Percentiles rank a stretch among this genome's conserved stretches.
Evolutionary conservation across 2,797 vertebrate species (phyloP).

Genomic region (Tolypeutes matacus): DNA sequence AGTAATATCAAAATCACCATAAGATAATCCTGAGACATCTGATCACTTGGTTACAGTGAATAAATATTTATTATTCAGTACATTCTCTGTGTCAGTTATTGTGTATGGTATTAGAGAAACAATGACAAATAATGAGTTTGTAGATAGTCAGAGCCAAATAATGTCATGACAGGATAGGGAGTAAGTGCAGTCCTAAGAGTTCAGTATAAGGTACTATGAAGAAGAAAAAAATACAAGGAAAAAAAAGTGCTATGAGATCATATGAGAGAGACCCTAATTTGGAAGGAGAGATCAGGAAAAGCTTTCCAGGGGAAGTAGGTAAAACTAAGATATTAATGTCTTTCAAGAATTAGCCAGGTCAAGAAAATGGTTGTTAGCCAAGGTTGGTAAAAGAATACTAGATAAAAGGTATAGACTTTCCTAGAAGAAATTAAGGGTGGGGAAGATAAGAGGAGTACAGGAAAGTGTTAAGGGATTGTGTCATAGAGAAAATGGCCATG

Average conservation of each 20-base stretch:
- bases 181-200: background rate
- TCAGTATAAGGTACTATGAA: background rate
- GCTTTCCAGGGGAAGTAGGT: background rate
- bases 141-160: conserved; percentile 42
- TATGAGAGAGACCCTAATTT: background rate
- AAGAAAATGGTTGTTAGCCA: background rate
- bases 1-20: conserved; percentile 43
- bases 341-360: conserved; percentile 11
- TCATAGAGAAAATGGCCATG: background rate
- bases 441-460: background rate
- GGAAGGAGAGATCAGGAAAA: background rate
- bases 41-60: conserved; percentile 18
- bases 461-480: background rate
- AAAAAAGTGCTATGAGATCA: too few species aligned
- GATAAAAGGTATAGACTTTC: background rate
- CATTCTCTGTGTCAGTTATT: background rate
- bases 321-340: background rate
- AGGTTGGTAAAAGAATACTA: background rate
- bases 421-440: conserved; percentile 30
- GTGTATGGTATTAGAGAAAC: background rate
- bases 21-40: background rate
- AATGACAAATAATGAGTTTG: background rate
- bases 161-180: background rate
- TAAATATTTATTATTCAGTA: conserved; percentile 16
- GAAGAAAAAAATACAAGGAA: too few species aligned